Conservation (phyloP, 1,140 invertebrate species). For the Drosophila tsacasi region DNA sequence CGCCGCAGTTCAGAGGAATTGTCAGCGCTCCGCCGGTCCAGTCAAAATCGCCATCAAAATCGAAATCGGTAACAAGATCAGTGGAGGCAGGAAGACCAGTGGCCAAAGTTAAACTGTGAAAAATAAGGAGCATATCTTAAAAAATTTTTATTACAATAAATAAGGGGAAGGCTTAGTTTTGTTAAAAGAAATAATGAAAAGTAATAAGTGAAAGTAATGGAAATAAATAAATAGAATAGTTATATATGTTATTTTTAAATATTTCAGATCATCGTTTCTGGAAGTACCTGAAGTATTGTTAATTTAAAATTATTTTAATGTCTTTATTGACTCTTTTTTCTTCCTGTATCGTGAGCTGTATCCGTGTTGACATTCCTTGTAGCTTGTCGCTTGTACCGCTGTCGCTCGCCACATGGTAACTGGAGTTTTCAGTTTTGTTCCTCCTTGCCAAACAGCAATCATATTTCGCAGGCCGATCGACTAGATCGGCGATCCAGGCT, state of each 20-base stretch:
- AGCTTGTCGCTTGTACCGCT: constrained; percentile 34
- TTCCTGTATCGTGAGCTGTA: constrained; percentile 15
- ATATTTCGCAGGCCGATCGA: constrained; percentile 60
- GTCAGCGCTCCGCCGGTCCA: constrained; percentile 68
- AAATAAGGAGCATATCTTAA: neutral
- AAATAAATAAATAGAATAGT: too few relatives aligned
- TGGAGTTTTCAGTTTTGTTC: constrained; percentile 32
- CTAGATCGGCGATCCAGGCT: constrained; percentile 22
- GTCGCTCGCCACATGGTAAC: constrained; percentile 28
- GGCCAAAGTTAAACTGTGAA: constrained; percentile 28
- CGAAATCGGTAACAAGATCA: constrained; percentile 84
- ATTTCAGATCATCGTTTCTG: neutral
- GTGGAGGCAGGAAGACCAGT: constrained; percentile 42
- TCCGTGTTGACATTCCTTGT: constrained; percentile 62
- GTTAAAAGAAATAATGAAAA: too few relatives aligned
- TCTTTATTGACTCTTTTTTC: neutral
- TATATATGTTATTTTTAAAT: too few relatives aligned
- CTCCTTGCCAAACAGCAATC: constrained; percentile 54
- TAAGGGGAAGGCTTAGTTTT: neutral
- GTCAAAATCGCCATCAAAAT: constrained; percentile 83
- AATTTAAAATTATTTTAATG: neutral
- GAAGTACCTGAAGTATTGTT: neutral
- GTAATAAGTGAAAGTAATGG: too few relatives aligned
- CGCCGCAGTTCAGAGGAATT: constrained; percentile 74
- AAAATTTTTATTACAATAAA: neutral